Conservation (phyloP, 2,888 invertebrate genomes). For the Drosophila subquinaria region DNA sequence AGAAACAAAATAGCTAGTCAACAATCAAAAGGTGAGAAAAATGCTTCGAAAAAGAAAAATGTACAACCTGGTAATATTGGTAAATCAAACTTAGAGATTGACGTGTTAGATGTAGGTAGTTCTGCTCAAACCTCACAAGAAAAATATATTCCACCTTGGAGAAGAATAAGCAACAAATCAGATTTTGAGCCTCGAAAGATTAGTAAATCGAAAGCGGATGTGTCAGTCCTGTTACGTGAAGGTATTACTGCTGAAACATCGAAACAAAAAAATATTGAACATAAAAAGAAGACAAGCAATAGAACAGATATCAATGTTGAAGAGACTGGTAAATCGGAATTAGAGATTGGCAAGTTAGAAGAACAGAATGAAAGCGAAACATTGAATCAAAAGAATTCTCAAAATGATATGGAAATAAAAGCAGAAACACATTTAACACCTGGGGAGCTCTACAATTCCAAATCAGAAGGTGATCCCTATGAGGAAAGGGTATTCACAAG, state of each 20-base stretch:
- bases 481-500: background rate
- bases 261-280: background rate
- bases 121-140: background rate
- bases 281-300: background rate
- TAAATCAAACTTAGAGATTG: background rate
- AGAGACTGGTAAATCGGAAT: background rate
- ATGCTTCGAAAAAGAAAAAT: background rate
- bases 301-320: background rate
- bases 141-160: background rate
- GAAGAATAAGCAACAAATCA: background rate
- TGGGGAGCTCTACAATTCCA: background rate
- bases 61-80: background rate
- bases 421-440: constrained; percentile 5
- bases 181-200: background rate
- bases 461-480: background rate
- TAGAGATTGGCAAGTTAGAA: background rate
- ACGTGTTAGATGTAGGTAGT: background rate
- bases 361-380: background rate
- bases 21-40: background rate
- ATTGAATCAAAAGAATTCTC: background rate
- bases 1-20: background rate
- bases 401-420: background rate
- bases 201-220: background rate
- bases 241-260: background rate
- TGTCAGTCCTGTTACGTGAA: background rate